phyloP scores from a whole-genome alignment of 2,113 vertebrate genomes.

The Syngnathus typhle region DNA sequence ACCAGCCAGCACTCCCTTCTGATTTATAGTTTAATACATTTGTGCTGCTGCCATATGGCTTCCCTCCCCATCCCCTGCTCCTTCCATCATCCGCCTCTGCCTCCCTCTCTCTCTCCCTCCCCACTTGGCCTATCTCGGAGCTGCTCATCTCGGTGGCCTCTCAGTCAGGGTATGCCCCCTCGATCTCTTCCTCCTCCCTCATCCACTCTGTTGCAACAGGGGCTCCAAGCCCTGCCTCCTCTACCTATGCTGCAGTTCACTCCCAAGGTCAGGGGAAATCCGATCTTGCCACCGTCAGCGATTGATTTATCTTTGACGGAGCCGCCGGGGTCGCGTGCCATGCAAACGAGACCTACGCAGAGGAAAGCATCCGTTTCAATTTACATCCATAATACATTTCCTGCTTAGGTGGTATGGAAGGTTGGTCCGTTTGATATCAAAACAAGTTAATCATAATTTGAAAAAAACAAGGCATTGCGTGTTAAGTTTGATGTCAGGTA shows the following conservation, averaged over 20 bases:
- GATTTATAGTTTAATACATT: constrained; percentile 74
- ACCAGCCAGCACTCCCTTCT: constrained; percentile 43
- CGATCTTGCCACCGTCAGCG: constrained; percentile 77
- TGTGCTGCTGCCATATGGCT: constrained; percentile 68
- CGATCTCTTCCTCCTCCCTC: constrained; percentile 13
- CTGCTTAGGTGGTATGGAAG: constrained; percentile 25
- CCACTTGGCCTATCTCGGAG: constrained; percentile 37
- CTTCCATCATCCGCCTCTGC: constrained; percentile 31
- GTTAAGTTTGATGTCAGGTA: not conserved
- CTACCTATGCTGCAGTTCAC: constrained; percentile 44
- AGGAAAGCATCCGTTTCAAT: constrained; percentile 12
- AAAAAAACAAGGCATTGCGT: not conserved
- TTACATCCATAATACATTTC: constrained; percentile 36
- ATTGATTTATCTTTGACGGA: constrained; percentile 68
- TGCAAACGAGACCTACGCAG: constrained; percentile 32
- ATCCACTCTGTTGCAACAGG: constrained; percentile 35
- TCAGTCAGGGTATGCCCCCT: constrained; percentile 52
- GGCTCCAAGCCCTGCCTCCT: constrained; percentile 28
- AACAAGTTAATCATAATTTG: too few species aligned
- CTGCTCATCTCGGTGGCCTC: constrained; percentile 59
- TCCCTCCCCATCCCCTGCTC: constrained; percentile 42
- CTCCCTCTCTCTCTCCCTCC: constrained; percentile 31
- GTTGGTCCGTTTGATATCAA: constrained; percentile 9
- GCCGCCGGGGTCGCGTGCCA: constrained; percentile 37
- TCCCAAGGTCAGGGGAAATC: constrained; percentile 80